Conservation (phyloP, 2,113 vertebrate genomes). For the Lepisosteus oculatus region DNA sequence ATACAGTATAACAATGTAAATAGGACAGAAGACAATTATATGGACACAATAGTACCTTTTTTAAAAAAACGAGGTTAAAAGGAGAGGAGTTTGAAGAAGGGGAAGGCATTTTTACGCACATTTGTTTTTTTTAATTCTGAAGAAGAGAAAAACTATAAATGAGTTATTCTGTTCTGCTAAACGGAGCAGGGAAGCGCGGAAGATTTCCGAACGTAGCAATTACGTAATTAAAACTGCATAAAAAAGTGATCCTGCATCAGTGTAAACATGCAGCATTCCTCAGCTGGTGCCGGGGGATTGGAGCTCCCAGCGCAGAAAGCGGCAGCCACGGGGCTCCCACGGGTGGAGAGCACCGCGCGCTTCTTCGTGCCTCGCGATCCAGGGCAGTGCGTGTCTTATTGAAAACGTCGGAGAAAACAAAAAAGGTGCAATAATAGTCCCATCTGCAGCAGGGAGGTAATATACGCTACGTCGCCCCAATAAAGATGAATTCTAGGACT, state of each 20-base stretch:
- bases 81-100: too few species aligned
- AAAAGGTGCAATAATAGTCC: not conserved
- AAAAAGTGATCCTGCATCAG: constrained; percentile 13
- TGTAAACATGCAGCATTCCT: constrained; percentile 39
- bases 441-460: too few species aligned
- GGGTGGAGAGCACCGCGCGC: constrained; percentile 19
- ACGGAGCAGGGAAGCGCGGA: constrained; percentile 7
- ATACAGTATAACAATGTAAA: too few species aligned
- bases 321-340: constrained; percentile 39
- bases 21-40: too few species aligned
- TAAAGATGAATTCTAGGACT: too few species aligned
- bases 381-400: not conserved
- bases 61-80: too few species aligned
- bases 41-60: too few species aligned
- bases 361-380: constrained; percentile 9
- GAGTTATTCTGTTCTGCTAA: not conserved
- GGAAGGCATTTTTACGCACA: too few species aligned
- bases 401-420: not conserved
- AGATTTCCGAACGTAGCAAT: constrained; percentile 15
- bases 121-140: too few species aligned
- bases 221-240: constrained; percentile 13
- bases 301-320: constrained; percentile 20
- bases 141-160: too few species aligned
- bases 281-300: constrained; percentile 24
- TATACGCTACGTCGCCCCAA: too few species aligned